Evolutionary conservation across 2,888 invertebrate species (phyloP), one percentile per base, ranked within the genome.

Genomic region (Megastigmus dorsalis): DNA sequence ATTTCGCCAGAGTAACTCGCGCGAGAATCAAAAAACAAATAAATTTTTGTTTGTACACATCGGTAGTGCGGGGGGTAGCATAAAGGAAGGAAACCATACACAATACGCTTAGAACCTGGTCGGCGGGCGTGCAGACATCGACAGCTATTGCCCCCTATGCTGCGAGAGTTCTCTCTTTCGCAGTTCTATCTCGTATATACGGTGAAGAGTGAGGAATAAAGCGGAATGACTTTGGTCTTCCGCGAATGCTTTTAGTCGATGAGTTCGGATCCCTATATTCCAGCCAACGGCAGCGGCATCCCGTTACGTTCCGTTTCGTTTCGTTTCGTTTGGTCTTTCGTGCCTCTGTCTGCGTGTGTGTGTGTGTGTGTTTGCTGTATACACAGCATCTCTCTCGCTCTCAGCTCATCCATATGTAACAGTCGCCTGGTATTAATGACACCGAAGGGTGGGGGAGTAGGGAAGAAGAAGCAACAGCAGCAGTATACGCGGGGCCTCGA

Each of bases 401-500:
- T 52, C 41, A 13, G 80, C 87, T 88, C 87, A 87, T 88, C 85
- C 87, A 88, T 88, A 88, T 87, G 88, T 87, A 88, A 86, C 86
- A 88, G 87, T 86, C 85, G 85, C 83, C 85, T 84, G 86, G 85
- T 87, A 87, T 88, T 88, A 88, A 88, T 87, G 88, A 87, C 87
- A 83, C 30, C 50, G 28, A 68, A 36, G 52, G 80, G 82, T n/a
- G 84, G 82, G 79, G 23, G 18, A 57, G 36, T 57, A 65, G 71
- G 33, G 20, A 67, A 62, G 55, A 60, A 45, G 62, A 71, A 55
- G 68, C 18, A 10, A 10, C 50, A 10, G 36, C 55, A 23, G 26
- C 33, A 20, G 26, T 10, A 38, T n/a, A n/a, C n/a, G 26, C 23
- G 26, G 15, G n/a, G 75, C 76, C 80, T 79, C 80, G 79, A 73